Conservation (phyloP, 1,140 invertebrate species). For the Papilio polyxenes region DNA sequence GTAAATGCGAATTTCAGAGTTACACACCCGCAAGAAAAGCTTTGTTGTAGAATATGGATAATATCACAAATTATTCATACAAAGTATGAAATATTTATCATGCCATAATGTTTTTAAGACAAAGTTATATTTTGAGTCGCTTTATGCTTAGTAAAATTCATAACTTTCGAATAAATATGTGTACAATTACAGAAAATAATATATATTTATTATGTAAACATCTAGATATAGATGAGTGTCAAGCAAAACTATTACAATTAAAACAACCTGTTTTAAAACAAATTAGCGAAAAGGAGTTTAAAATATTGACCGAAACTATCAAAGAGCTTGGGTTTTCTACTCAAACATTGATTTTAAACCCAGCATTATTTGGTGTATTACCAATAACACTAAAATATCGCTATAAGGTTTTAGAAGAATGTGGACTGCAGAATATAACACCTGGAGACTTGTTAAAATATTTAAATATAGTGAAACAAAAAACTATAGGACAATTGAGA, state of each 20-base stretch:
- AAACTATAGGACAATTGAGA: conserved; percentile 71
- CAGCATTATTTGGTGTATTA: conserved; percentile 62
- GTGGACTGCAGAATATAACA: conserved; percentile 62
- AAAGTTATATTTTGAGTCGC: not conserved
- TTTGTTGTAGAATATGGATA: not conserved
- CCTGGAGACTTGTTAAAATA: conserved; percentile 57
- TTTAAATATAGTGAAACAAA: conserved; percentile 64
- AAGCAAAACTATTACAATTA: conserved; percentile 60
- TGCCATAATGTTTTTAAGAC: conserved; percentile 25
- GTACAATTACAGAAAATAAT: conserved; percentile 42
- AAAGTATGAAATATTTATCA: not conserved
- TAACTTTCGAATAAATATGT: conserved; percentile 40
- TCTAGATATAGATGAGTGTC: conserved; percentile 58
- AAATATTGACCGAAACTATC: conserved; percentile 53
- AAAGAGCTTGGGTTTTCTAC: conserved; percentile 59
- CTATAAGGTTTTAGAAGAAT: conserved; percentile 68
- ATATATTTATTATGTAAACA: conserved; percentile 57
- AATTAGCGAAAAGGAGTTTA: conserved; percentile 52
- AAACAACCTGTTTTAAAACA: conserved; percentile 67
- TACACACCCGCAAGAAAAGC: not conserved
- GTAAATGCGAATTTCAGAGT: not conserved
- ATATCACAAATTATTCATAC: not conserved
- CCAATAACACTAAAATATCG: conserved; percentile 70
- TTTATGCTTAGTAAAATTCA: not conserved
- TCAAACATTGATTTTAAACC: conserved; percentile 59